Base-by-base conservation (phyloP, 2,888 invertebrate genomes). In the Andricus curvator region DNA sequence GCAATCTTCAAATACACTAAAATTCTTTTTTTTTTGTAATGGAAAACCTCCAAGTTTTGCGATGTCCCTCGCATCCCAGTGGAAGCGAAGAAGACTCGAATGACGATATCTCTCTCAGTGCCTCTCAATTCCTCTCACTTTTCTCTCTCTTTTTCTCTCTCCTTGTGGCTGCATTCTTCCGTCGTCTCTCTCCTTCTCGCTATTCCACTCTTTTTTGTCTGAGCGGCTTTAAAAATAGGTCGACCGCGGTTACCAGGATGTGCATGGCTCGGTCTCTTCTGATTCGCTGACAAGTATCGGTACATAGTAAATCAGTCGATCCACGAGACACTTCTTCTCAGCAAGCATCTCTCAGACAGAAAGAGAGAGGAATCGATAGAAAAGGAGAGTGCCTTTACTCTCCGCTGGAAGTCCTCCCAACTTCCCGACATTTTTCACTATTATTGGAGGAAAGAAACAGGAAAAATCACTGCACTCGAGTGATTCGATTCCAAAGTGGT, bases 171-270 rank as follows among this genome's bases (percentile, higher is more conserved):
- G 82, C 81, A 68, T 79, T 78, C 51, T 76, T 83, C 78, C 82
- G 82, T 82, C 79, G 80, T 81, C 80, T 65, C 81, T 77, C 78
- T 66, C 78, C 79, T 82, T 81, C 81, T 78, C 76, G 60, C 81
- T 79, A 78, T 82, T 77, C 81, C 81, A 77, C 82, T 80, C 67
- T 67, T 81, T 80, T 79, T 82, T 82, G 66, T 80, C 51, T 51
- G 64, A 79, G 51, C 77, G 65, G 48, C 74, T 83, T 83, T 83
- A 85, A 84, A 85, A 85, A 84, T 85, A 84, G 83, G 85, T 83
- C 85, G 86, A 81, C 80, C 77, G 77, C 86, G 84, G 83, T 83
- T 83, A 84, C 80, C 84, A 84, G 80, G 83, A 82, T 81, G 82
- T 81, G 84, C 80, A 56, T 51, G 29, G 74, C 74, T 74, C 29